Conservation (phyloP, 2,888 invertebrate genomes). For the Ischnura elegans region DNA sequence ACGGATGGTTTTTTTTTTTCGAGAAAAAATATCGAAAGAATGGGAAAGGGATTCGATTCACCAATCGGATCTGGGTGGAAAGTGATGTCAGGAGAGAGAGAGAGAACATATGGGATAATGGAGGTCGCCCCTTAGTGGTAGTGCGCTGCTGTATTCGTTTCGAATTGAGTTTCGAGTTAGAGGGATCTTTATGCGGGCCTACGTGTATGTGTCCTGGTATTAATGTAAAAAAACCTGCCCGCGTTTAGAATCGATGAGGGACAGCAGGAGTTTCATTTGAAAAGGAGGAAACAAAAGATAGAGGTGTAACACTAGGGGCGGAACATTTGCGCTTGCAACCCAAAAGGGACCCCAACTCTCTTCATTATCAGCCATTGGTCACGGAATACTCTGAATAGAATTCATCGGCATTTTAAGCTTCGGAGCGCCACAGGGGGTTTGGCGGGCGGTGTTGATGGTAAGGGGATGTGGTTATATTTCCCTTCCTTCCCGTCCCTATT, state of each 20-base stretch:
- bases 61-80: constrained; percentile 36
- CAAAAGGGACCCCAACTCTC: background rate
- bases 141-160: background rate
- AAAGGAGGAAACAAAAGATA: constrained; percentile 48
- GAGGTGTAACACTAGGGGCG: constrained; percentile 55
- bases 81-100: background rate
- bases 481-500: constrained; percentile 6
- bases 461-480: background rate
- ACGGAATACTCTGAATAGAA: constrained; percentile 43
- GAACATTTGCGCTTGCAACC: constrained; percentile 47
- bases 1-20: too few relatives aligned
- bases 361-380: constrained; percentile 64
- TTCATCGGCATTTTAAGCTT: constrained; percentile 61
- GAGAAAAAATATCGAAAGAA: constrained; percentile 36
- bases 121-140: background rate
- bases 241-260: background rate
- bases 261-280: constrained; percentile 18
- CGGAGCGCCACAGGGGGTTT: constrained; percentile 20
- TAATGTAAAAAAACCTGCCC: background rate
- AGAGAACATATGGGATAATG: background rate
- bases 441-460: background rate
- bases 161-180: background rate
- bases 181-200: background rate
- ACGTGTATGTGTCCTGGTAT: background rate
- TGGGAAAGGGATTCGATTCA: constrained; percentile 42